These are phyloP conservation scores for Esox niger DNA, from an alignment of 2,113 vertebrate genomes.

Conservation along the genomic window DNA sequence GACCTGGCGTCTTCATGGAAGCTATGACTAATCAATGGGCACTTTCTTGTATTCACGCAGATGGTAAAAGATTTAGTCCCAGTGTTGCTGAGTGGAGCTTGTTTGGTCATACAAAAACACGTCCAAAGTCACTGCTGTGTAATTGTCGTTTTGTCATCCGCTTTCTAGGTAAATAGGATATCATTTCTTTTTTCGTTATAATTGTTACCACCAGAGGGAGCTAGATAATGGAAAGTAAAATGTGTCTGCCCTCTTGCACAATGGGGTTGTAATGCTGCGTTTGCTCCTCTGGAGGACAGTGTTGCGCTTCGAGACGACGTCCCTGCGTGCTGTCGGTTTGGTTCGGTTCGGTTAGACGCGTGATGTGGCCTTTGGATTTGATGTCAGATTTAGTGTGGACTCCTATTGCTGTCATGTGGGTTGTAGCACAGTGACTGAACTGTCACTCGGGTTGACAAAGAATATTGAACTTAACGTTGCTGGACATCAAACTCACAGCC, in stretches of 20 bases:
- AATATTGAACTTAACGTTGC: background rate
- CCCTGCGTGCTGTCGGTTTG: background rate
- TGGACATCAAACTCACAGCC: background rate
- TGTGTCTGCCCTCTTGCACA: background rate
- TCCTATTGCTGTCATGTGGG: background rate
- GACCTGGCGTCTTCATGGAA: too few relatives aligned
- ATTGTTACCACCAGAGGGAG: constrained; percentile 41
- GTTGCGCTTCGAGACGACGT: constrained; percentile 25
- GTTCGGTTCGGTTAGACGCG: too few relatives aligned
- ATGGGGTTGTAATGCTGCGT: constrained; percentile 22
- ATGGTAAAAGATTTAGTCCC: too few relatives aligned
- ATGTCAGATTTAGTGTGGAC: background rate
- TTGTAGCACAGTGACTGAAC: background rate
- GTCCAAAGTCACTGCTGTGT: too few relatives aligned
- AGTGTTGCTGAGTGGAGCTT: too few relatives aligned
- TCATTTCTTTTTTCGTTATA: background rate
- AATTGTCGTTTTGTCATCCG: too few relatives aligned
- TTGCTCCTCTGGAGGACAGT: constrained; percentile 45
- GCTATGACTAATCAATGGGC: too few relatives aligned
- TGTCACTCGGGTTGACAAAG: background rate
- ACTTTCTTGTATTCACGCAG: too few relatives aligned
- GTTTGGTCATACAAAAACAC: too few relatives aligned
- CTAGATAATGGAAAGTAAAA: constrained; percentile 7
- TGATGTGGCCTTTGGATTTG: background rate
- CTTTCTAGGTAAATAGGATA: too few relatives aligned